Conservation (phyloP, 1,140 invertebrate species). For the Parasteatoda tepidariorum region DNA sequence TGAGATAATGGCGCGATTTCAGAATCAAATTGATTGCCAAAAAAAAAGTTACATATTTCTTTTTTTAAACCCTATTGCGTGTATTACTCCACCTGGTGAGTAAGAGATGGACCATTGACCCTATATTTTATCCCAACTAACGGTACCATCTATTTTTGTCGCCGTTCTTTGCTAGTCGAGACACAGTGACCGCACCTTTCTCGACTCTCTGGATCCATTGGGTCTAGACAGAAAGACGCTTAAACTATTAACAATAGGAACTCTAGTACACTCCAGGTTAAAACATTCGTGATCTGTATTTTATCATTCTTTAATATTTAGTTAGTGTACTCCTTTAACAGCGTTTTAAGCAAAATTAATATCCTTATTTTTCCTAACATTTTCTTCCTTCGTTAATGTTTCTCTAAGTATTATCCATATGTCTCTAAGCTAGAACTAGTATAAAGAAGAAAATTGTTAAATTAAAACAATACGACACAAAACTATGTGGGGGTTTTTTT, state of each 20-base stretch:
- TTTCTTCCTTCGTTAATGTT: background rate
- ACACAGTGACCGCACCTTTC: slow-evolving; percentile 32
- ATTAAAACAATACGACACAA: no score
- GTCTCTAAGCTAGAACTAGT: no score
- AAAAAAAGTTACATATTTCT: background rate
- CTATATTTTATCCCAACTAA: background rate
- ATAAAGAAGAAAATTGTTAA: no score
- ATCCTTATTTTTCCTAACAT: background rate
- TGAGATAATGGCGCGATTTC: slow-evolving; percentile 13
- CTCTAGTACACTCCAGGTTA: background rate
- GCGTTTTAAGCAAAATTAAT: slow-evolving; percentile 23
- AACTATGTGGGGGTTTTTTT: no score
- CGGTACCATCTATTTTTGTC: slow-evolving; percentile 30
- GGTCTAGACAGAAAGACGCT: slow-evolving; percentile 39
- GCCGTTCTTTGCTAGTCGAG: background rate
- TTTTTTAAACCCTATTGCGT: slow-evolving; percentile 1
- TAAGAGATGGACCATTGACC: slow-evolving; percentile 35
- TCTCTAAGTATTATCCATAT: no score
- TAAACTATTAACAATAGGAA: slow-evolving; percentile 14
- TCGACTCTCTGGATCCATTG: slow-evolving; percentile 22
- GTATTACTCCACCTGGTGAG: slow-evolving; percentile 21
- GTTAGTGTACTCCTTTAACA: slow-evolving; percentile 6
- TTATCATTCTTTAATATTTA: slow-evolving; percentile 33
- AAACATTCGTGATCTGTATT: background rate
- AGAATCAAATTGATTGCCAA: slow-evolving; percentile 24